phyloP scores from a whole-genome alignment of 2,888 invertebrate genomes.

The Melitaea athalia region DNA sequence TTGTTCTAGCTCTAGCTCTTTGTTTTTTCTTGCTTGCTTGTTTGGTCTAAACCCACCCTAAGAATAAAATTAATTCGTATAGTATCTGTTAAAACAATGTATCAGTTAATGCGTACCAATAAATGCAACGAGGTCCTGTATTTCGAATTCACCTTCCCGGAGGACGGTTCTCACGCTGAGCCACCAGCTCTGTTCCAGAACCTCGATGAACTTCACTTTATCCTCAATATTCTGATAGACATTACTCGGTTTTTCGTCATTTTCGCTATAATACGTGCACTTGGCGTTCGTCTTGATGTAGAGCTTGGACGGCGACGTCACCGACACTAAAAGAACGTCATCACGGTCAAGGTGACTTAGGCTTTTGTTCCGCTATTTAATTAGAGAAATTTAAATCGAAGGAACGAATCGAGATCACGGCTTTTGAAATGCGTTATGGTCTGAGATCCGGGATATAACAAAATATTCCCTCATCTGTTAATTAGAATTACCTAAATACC shows the following conservation, averaged over 20 bases:
- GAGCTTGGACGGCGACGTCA: constrained; percentile 81
- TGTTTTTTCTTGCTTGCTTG: not conserved
- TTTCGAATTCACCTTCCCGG: constrained; percentile 72
- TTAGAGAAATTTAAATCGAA: constrained; percentile 7
- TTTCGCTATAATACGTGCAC: constrained; percentile 72
- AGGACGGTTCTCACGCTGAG: constrained; percentile 69
- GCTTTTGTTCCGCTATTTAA: constrained; percentile 28
- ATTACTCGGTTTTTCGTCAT: constrained; percentile 62
- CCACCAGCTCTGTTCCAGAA: constrained; percentile 66
- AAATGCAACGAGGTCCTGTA: constrained; percentile 78
- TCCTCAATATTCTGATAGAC: constrained; percentile 46
- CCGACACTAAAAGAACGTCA: constrained; percentile 69
- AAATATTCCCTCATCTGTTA: too few species aligned
- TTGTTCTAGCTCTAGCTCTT: too few species aligned
- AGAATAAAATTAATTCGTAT: not conserved
- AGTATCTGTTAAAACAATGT: constrained; percentile 6
- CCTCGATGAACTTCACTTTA: constrained; percentile 61
- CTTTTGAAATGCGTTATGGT: constrained; percentile 20
- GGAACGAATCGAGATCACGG: constrained; percentile 29
- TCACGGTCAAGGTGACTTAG: constrained; percentile 51
- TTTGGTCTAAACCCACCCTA: too few species aligned
- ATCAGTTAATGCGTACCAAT: constrained; percentile 61
- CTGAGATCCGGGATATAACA: too few species aligned
- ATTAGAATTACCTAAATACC: too few species aligned
- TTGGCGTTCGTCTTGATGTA: constrained; percentile 75